phyloP scores from a whole-genome alignment of 2,113 vertebrate species.

The Tetrax tetrax region DNA sequence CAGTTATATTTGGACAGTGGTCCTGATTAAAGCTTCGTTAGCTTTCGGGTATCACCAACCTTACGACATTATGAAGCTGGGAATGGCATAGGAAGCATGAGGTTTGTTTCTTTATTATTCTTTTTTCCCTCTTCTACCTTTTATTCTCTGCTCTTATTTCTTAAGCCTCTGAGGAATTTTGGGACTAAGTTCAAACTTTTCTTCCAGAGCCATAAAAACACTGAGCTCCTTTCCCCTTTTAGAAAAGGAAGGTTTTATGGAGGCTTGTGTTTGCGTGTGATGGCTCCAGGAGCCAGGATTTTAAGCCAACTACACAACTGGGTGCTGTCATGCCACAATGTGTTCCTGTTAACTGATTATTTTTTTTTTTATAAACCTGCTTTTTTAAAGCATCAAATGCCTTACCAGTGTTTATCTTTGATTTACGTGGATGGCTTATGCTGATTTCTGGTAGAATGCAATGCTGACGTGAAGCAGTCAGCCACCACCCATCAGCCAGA shows the following conservation, averaged over 20 bases:
- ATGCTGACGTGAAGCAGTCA: background rate
- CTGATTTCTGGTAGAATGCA: background rate
- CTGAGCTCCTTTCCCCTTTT: background rate
- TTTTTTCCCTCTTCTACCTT: background rate
- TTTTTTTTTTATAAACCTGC: background rate
- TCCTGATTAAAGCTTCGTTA: background rate
- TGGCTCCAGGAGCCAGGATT: background rate
- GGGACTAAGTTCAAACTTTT: constrained; percentile 33
- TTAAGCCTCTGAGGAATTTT: constrained; percentile 54
- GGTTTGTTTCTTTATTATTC: background rate
- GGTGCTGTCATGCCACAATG: background rate
- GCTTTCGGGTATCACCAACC: background rate
- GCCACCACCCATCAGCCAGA: background rate
- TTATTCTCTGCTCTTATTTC: constrained; percentile 11
- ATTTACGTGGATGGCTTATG: background rate
- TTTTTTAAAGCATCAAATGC: background rate
- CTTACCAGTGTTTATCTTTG: background rate
- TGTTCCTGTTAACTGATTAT: background rate
- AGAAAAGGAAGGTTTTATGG: constrained; percentile 24
- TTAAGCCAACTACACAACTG: background rate
- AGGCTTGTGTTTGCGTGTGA: background rate
- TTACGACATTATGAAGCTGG: background rate
- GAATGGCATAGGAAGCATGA: background rate
- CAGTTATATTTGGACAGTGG: background rate
- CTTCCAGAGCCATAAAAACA: constrained; percentile 25